Base-by-base conservation (phyloP, 1,140 invertebrate species). In the Rhyzopertha dominica region DNA sequence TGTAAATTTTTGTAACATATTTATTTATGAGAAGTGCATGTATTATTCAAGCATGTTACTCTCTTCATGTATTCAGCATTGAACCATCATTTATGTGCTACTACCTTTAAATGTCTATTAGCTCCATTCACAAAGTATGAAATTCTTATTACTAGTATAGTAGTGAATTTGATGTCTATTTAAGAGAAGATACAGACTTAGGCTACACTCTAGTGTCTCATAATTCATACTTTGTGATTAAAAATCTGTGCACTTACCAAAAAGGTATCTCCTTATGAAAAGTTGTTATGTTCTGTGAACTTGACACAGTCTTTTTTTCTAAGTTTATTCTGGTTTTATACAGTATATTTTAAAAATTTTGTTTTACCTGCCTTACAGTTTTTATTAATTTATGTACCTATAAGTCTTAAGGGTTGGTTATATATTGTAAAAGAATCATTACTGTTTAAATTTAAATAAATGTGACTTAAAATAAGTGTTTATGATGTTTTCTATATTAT, bases 1-100 rank as follows among this genome's bases (percentile, higher is more conserved):
- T 66, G 64, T 66, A 66, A 62, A 66, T 66, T 66, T 66, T 66
- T 66, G 64, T 66, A 66, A 63, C 56, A 63, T 63, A 63, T 61
- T 61, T 57, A 35, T 59, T 62, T 55, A 54, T 44, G 39, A 47
- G 46, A 44, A 31, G 43, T 48, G 19, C 10, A 31, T 36, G 26
- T 31, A 23, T 44, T 28, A 16, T 29, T 22, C 26, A 49, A 53
- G 26, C 14, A 23, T 41, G 16, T 19, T 35, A 29, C 40, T 29
- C 37, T 31, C 44, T 35, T 34, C 18, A 45, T 36, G 44, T 51
- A 36, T 48, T 40, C 40, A 45, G 44, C 48, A 51, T 47, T 47
- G 47, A 49, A 49, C 31, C 36, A 57, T 53, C 35, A 54, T 53
- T 51, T 61, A 37, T 60, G 50, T 58, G 48, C 53, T 60, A 53